phyloP scores from a whole-genome alignment of 2,797 vertebrate genomes.

The Petrocephalus sullivani region DNA sequence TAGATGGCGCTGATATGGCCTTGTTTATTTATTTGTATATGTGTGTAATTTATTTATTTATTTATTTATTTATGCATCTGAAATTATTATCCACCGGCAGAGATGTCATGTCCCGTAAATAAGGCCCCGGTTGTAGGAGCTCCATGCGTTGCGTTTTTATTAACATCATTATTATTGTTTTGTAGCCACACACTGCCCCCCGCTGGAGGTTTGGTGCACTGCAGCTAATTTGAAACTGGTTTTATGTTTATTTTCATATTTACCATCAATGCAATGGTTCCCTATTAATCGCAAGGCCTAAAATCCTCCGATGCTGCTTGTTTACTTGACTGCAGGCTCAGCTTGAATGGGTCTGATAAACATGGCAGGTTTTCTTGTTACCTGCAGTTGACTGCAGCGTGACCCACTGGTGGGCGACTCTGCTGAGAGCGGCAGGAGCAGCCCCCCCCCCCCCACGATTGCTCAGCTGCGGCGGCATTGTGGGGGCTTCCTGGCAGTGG shows the following conservation, averaged over 20 bases:
- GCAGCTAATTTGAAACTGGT: conserved; percentile 11
- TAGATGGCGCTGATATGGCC: conserved; percentile 32
- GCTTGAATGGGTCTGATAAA: conserved; percentile 61
- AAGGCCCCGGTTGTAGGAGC: conserved; percentile 34
- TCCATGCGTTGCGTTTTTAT: conserved; percentile 14
- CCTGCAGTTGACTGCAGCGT: neutral
- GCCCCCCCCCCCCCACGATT: conserved; percentile 47
- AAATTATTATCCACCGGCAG: conserved; percentile 51
- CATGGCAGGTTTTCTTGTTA: conserved; percentile 36
- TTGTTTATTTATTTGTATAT: conserved; percentile 22
- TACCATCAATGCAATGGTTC: conserved; percentile 36
- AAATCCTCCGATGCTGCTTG: conserved; percentile 51
- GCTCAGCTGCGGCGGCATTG: conserved; percentile 56
- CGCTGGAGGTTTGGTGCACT: conserved; percentile 42
- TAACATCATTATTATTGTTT: conserved; percentile 13
- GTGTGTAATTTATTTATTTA: conserved; percentile 12
- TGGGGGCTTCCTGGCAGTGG: conserved; percentile 37
- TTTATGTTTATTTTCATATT: conserved; percentile 44
- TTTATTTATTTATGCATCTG: conserved; percentile 41
- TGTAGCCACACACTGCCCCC: conserved; percentile 59
- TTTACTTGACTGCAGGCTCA: conserved; percentile 55
- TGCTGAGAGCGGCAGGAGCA: conserved; percentile 1
- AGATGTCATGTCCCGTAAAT: conserved; percentile 47
- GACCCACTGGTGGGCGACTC: neutral
- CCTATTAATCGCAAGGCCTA: conserved; percentile 51